phyloP scores from a whole-genome alignment of 35 echinoderm and acorn worm species.

The Apostichopus californicus region DNA sequence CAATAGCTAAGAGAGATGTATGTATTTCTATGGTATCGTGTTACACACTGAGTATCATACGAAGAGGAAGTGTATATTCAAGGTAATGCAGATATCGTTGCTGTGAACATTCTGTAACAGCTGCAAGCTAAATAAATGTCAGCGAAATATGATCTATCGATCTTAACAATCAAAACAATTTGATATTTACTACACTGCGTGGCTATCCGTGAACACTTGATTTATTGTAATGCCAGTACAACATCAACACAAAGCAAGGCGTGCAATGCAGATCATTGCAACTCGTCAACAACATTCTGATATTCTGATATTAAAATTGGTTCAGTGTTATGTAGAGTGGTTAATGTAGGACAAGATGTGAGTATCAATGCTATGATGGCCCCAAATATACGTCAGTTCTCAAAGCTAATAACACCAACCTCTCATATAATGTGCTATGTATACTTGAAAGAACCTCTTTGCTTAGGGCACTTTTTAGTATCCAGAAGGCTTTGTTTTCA shows the following conservation, averaged over 20 bases:
- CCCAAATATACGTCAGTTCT: neutral
- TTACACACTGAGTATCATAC: neutral
- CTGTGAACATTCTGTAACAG: slow-evolving; percentile 30
- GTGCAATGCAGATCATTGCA: neutral
- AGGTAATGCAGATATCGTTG: neutral
- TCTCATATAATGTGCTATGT: neutral
- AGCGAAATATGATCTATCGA: slow-evolving; percentile 23
- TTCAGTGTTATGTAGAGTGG: neutral
- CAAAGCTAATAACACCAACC: neutral
- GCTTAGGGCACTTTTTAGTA: neutral
- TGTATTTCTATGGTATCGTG: neutral
- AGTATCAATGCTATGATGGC: neutral
- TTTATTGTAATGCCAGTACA: neutral
- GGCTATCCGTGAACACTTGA: neutral
- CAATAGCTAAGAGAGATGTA: neutral
- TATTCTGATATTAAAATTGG: neutral
- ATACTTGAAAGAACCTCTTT: neutral
- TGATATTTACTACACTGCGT: neutral
- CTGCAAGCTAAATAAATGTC: slow-evolving; percentile 42
- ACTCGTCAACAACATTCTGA: neutral
- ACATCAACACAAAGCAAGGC: neutral
- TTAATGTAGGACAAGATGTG: neutral
- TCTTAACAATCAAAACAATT: neutral
- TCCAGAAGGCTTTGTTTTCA: neutral
- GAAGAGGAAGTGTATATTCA: neutral